These are phyloP conservation scores for Tangara arthus DNA, from an alignment of 2,797 vertebrate species.

Conservation along the genomic window DNA sequence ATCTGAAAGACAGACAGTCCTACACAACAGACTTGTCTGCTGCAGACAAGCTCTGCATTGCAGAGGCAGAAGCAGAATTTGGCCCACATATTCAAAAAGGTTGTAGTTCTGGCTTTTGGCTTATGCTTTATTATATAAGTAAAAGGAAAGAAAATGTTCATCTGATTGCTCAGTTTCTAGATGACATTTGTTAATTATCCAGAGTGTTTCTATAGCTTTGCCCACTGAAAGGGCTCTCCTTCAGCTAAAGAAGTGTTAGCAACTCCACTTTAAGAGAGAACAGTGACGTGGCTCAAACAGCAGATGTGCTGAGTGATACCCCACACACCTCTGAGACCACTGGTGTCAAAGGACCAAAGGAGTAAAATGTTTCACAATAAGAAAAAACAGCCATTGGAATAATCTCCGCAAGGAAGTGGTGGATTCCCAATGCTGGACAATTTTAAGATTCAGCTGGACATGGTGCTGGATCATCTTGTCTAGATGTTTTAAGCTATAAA, in stretches of 20 bases:
- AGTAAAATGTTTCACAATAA: neutral
- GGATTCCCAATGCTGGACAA: accelerated
- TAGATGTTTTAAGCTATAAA: neutral
- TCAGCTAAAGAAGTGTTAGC: neutral
- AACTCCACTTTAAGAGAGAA: neutral
- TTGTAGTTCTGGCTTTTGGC: neutral
- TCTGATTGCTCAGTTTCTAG: neutral
- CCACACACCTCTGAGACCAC: neutral
- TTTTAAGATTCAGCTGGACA: neutral
- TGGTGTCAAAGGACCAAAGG: neutral
- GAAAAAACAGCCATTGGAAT: neutral
- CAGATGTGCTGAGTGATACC: neutral
- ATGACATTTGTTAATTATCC: neutral
- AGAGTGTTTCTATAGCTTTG: neutral
- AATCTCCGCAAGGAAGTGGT: neutral
- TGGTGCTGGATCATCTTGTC: neutral
- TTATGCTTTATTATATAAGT: neutral
- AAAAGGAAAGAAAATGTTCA: neutral
- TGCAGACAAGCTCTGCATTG: conserved; percentile 37
- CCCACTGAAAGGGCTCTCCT: neutral
- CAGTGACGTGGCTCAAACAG: neutral
- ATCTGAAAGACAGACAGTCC: neutral
- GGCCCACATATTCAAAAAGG: neutral
- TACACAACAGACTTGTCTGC: neutral
- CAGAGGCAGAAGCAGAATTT: conserved; percentile 30